These are phyloP conservation scores for Drosophila nigrodunni DNA, from an alignment of 1,140 invertebrate genomes.

Conservation along the genomic window DNA sequence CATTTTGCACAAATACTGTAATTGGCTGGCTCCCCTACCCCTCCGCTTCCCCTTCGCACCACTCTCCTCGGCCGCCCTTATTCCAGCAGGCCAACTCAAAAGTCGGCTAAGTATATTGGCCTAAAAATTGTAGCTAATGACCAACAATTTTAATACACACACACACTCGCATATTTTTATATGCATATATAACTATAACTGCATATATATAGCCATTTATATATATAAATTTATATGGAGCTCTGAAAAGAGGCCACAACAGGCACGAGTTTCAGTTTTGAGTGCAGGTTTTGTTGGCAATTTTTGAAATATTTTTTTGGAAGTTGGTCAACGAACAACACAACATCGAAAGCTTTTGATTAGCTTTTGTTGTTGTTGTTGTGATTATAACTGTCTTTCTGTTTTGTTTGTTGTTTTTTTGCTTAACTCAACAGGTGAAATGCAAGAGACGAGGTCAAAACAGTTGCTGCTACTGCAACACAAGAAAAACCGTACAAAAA, in stretches of 20 bases:
- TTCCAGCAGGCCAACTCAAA: constrained; percentile 20
- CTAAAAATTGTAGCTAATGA: constrained; percentile 58
- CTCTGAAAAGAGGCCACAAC: constrained; percentile 33
- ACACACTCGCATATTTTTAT: not conserved
- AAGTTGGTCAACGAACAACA: constrained; percentile 38
- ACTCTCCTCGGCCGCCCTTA: not conserved
- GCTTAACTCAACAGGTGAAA: constrained; percentile 19
- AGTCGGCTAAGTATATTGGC: constrained; percentile 70
- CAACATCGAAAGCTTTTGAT: constrained; percentile 29
- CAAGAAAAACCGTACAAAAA: not conserved
- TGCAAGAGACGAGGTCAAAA: constrained; percentile 28
- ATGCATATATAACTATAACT: constrained; percentile 5
- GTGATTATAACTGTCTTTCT: constrained; percentile 7
- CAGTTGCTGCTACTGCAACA: not conserved
- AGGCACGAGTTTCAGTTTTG: constrained; percentile 34
- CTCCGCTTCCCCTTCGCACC: too few relatives aligned
- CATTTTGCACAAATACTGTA: constrained; percentile 80
- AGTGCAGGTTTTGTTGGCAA: constrained; percentile 26
- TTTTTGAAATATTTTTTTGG: constrained; percentile 12
- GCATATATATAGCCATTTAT: constrained; percentile 1
- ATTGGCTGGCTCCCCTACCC: constrained; percentile 42
- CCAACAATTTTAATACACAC: constrained; percentile 29
- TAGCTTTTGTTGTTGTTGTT: constrained; percentile 6
- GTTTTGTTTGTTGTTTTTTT: constrained; percentile 1
- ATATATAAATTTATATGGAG: constrained; percentile 3